Conservation (phyloP, 2,797 vertebrate genomes). For the Pempheris klunzingeri region DNA sequence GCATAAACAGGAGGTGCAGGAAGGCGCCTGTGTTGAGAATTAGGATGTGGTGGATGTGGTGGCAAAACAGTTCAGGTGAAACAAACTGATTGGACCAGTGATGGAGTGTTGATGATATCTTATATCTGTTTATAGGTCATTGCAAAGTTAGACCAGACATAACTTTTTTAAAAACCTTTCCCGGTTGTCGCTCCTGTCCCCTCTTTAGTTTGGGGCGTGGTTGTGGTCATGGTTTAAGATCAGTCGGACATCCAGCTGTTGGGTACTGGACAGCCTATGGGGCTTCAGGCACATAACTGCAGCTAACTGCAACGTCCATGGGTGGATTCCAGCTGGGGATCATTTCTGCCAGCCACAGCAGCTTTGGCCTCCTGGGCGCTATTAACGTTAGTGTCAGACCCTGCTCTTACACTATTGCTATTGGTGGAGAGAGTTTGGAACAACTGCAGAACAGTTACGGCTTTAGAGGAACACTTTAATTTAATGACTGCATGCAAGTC, state of each 20-base stretch:
- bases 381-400: not conserved
- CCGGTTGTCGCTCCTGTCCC: not conserved
- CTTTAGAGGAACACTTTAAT: not conserved
- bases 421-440: not conserved
- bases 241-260: not conserved
- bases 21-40: too few species aligned
- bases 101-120: not conserved
- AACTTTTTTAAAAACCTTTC: not conserved
- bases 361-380: not conserved
- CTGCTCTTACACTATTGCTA: not conserved
- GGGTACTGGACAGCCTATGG: too few species aligned
- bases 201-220: not conserved
- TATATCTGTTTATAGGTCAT: not conserved
- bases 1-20: too few species aligned
- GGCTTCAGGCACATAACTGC: not conserved
- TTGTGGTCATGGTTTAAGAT: not conserved
- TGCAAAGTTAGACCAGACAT: not conserved
- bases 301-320: not conserved
- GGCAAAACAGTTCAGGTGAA: too few species aligned
- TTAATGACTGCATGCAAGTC: too few species aligned
- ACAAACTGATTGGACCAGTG: too few species aligned
- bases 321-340: not conserved
- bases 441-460: not conserved
- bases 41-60: too few species aligned
- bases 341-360: not conserved